Conservation (phyloP, 1,140 invertebrate species). For the Scylla paramamosain region DNA sequence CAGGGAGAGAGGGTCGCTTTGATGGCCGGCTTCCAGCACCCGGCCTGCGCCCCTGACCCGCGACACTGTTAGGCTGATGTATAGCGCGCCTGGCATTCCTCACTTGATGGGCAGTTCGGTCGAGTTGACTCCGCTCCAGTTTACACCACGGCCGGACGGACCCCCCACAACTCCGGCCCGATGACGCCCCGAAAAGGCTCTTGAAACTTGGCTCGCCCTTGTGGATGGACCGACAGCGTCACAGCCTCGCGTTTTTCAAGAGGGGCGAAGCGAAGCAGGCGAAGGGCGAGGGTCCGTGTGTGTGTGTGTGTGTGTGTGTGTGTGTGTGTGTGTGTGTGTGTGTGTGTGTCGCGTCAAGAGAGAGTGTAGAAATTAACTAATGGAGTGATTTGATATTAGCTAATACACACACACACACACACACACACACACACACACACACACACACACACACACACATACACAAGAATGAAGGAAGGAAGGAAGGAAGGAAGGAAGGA, state of each 20-base stretch:
- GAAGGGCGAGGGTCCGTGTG: not conserved
- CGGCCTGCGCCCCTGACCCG: conserved; percentile 39
- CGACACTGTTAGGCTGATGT: conserved; percentile 72
- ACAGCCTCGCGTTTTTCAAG: conserved; percentile 32
- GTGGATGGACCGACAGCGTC: conserved; percentile 31
- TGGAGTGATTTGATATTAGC: not conserved
- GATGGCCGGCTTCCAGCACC: not conserved
- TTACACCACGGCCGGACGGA: conserved; percentile 57
- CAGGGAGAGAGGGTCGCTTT: not conserved
- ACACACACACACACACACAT: not conserved
- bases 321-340: conserved; percentile 18
- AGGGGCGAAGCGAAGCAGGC: conserved; percentile 14
- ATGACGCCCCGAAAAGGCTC: conserved; percentile 60
- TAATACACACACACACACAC: not conserved
- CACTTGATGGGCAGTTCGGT: conserved; percentile 72
- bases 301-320: conserved; percentile 20
- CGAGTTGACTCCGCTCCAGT: conserved; percentile 70
- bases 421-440: not conserved
- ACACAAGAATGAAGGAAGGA: too few species aligned
- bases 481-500: too few species aligned
- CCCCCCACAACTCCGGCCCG: conserved; percentile 54
- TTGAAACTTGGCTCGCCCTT: conserved; percentile 62
- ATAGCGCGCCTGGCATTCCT: conserved; percentile 73
- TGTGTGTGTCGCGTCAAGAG: not conserved
- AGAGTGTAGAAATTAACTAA: too few species aligned